phyloP scores from a whole-genome alignment of 2,888 invertebrate species.

The Zootermopsis nevadensis region DNA sequence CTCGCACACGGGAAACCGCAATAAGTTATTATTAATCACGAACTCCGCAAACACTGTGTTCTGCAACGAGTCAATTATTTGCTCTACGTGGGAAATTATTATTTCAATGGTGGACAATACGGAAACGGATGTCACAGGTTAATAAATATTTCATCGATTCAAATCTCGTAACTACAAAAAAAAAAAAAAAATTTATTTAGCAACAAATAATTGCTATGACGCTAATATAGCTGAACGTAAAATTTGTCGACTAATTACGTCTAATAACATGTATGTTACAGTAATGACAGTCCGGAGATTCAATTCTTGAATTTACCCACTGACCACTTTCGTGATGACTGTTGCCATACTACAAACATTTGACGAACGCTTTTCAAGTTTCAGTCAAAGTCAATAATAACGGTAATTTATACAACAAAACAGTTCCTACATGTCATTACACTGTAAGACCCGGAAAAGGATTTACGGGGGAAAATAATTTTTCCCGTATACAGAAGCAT shows the following conservation, averaged over 20 bases:
- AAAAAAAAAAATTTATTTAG: neutral
- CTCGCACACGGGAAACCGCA: neutral
- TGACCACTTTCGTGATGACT: neutral
- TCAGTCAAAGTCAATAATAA: neutral
- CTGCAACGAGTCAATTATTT: conserved; percentile 7
- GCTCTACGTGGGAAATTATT: conserved; percentile 8
- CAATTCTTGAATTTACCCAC: neutral
- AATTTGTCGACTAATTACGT: neutral
- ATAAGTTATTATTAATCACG: neutral
- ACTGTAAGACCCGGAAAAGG: neutral
- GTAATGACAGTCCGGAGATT: neutral
- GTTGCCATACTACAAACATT: neutral
- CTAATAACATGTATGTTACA: neutral
- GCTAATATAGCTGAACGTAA: neutral
- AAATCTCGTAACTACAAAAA: neutral
- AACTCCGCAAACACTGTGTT: neutral
- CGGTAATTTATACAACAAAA: neutral
- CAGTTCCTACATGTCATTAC: neutral
- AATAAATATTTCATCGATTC: neutral
- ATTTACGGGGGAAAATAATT: neutral
- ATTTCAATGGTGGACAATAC: neutral
- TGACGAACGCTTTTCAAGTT: neutral
- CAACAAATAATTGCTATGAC: neutral
- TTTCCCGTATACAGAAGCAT: neutral
- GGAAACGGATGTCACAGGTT: conserved; percentile 15